Evolutionary conservation across 2,113 vertebrate genomes (phyloP).

Genomic region (Nanorana parkeri): DNA sequence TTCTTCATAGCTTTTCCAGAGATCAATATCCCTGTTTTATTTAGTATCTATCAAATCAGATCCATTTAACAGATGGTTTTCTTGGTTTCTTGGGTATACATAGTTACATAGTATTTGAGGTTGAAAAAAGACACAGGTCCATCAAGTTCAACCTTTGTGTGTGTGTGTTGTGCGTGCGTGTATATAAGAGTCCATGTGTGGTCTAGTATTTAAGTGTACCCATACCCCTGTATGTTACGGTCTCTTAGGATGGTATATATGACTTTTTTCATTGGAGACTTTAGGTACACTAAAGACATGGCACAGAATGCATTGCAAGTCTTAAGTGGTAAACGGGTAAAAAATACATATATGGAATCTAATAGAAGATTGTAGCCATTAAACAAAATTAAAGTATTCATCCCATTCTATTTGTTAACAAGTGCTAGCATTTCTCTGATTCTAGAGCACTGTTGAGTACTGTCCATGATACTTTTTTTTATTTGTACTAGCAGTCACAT

Average conservation of each 20-base stretch:
- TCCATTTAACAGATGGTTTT: constrained; percentile 19
- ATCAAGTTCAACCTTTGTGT: no score
- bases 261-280: constrained; percentile 8
- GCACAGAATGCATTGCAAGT: constrained; percentile 10
- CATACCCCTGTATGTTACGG: no score
- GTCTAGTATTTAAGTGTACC: no score
- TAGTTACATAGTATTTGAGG: no score
- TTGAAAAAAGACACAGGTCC: no score
- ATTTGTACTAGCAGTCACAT: no score
- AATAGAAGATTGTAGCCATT: constrained; percentile 14
- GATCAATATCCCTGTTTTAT: constrained; percentile 16
- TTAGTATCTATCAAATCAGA: constrained; percentile 22
- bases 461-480: no score
- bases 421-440: background rate
- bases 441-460: no score
- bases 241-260: no score
- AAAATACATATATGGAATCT: constrained; percentile 49
- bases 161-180: no score
- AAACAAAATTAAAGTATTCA: constrained; percentile 24
- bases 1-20: background rate
- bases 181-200: no score
- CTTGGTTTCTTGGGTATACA: no score
- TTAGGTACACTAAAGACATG: constrained; percentile 32
- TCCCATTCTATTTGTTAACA: background rate
- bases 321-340: constrained; percentile 34